Conservation (phyloP, 2,888 invertebrate genomes). For the Phymatocera aterrima region DNA sequence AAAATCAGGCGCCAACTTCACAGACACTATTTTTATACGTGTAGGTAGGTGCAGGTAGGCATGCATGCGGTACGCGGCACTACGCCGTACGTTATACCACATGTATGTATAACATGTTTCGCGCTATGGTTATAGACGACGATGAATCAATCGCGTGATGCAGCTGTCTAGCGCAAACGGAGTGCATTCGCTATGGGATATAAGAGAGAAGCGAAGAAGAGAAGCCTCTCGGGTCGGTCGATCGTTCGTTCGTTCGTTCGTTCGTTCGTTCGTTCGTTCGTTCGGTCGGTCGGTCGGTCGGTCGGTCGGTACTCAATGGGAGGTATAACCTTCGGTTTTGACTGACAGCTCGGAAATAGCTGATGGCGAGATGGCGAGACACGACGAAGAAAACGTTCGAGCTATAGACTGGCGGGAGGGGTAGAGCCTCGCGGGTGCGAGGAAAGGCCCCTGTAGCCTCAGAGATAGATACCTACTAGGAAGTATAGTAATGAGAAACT, state of each 20-base stretch:
- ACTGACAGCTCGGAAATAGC: conserved; percentile 52
- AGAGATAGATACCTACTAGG: too few relatives aligned
- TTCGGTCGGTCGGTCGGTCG: not conserved
- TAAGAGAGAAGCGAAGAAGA: not conserved
- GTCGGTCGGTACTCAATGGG: conserved; percentile 37
- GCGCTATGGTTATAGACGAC: too few relatives aligned
- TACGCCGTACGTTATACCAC: too few relatives aligned
- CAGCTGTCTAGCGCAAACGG: conserved; percentile 25
- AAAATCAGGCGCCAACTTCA: too few relatives aligned
- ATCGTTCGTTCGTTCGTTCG: conserved; percentile 3
- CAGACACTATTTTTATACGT: too few relatives aligned
- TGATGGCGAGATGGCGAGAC: conserved; percentile 51
- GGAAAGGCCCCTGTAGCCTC: not conserved
- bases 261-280: conserved; percentile 24
- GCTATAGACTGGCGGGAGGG: conserved; percentile 11
- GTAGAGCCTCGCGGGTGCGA: not conserved
- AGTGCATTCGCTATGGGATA: not conserved
- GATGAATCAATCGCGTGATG: conserved; percentile 39
- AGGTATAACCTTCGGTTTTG: conserved; percentile 46
- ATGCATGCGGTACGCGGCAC: too few relatives aligned
- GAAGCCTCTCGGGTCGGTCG: not conserved
- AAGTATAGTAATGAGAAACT: too few relatives aligned
- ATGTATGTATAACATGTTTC: too few relatives aligned
- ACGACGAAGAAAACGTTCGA: conserved; percentile 1
- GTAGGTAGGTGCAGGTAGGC: too few relatives aligned